A percentile compares a stretch with the other conserved stretches of the same genome.
Conservation (phyloP, 2,113 vertebrate genomes). For the Scortum barcoo region DNA sequence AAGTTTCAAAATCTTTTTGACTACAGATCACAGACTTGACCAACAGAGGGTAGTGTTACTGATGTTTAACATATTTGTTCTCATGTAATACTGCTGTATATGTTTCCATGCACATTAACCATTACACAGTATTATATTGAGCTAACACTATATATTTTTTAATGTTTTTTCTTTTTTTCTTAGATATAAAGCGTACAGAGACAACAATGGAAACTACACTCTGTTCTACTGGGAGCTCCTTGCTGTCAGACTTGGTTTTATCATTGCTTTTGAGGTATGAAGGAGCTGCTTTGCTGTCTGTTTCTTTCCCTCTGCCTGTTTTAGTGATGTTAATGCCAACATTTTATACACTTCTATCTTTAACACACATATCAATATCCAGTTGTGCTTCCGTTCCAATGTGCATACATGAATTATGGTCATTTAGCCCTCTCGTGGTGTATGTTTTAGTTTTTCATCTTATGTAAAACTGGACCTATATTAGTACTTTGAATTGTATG, state of each 20-base stretch:
- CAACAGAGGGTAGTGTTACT: constrained; percentile 55
- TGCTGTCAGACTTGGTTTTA: constrained; percentile 85
- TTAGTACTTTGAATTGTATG: not conserved
- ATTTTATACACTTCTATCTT: constrained; percentile 2
- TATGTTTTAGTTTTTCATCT: not conserved
- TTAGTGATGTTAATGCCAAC: not conserved
- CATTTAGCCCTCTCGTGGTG: not conserved
- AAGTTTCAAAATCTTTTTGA: not conserved
- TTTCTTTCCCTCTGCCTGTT: constrained; percentile 1
- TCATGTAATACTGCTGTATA: not conserved
- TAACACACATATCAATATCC: not conserved
- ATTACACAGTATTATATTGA: not conserved
- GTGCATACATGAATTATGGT: not conserved
- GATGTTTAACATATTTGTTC: constrained; percentile 7
- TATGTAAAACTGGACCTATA: not conserved
- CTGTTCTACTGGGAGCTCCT: constrained; percentile 87
- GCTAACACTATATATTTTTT: not conserved
- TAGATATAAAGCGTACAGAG: constrained; percentile 85
- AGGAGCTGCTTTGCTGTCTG: not conserved
- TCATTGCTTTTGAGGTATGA: constrained; percentile 87
- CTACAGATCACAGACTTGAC: not conserved
- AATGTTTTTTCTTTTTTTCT: constrained; percentile 8
- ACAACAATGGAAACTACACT: constrained; percentile 81
- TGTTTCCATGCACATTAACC: not conserved
- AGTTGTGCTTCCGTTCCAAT: not conserved